These are phyloP conservation scores for Pipra filicauda DNA, from an alignment of 2,113 vertebrate species.

Conservation along the genomic window DNA sequence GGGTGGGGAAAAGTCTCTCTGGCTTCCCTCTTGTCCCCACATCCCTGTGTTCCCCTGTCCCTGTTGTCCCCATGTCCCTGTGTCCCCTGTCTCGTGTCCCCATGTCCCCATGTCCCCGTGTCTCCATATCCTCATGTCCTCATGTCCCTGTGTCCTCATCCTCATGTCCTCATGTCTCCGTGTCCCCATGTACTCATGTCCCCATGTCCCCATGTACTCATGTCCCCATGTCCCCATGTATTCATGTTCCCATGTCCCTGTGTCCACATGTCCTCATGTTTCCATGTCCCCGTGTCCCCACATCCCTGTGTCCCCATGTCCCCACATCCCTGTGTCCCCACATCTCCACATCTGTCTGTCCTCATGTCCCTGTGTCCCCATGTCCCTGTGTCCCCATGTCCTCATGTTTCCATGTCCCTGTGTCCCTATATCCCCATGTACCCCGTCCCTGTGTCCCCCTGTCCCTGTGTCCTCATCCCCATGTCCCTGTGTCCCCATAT, in stretches of 20 bases:
- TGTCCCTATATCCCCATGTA: background rate
- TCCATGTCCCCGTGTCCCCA: no score
- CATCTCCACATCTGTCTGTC: no score
- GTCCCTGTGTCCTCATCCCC: background rate
- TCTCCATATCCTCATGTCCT: background rate
- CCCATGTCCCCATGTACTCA: background rate
- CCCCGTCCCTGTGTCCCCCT: background rate
- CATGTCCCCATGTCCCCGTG: background rate
- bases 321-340: no score
- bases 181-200: background rate
- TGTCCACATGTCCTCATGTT: no score
- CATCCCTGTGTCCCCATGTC: no score
- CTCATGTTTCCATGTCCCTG: background rate
- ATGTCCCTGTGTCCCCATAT: no score
- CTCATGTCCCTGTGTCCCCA: no score
- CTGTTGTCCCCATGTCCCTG: background rate
- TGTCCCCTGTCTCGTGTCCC: background rate
- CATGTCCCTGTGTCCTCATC: background rate
- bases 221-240: no score
- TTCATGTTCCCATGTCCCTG: no score
- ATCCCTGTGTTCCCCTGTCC: background rate
- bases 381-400: background rate
- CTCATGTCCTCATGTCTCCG: background rate
- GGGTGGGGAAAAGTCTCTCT: no score
- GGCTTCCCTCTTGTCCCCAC: background rate